Conservation (phyloP, 2,797 vertebrate species). For the Manis crassicaudata region DNA sequence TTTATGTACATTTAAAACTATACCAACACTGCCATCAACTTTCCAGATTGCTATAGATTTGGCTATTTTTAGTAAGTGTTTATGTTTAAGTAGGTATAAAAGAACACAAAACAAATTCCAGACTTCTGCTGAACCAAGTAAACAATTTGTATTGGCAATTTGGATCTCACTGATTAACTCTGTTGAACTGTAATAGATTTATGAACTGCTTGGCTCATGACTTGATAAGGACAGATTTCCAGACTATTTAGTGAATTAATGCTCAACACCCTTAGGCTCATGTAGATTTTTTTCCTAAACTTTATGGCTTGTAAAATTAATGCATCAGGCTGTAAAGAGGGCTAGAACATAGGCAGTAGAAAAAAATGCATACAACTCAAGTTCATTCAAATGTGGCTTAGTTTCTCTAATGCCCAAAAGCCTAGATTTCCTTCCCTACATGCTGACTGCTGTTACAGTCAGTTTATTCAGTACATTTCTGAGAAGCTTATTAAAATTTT, state of each 20-base stretch:
- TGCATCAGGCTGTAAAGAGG: conserved; percentile 10
- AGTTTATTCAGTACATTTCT: not conserved
- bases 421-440: not conserved
- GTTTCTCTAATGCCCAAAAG: not conserved
- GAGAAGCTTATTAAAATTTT: not conserved
- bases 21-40: not conserved
- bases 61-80: not conserved
- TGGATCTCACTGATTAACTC: not conserved
- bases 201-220: not conserved
- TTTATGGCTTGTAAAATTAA: not conserved
- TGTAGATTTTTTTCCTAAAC: not conserved
- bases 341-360: not conserved
- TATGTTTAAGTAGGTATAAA: not conserved
- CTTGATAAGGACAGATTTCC: not conserved
- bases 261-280: not conserved
- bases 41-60: not conserved
- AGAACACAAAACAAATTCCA: not conserved
- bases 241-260: conserved; percentile 16
- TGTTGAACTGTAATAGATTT: not conserved
- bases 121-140: not conserved
- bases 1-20: not conserved
- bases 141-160: not conserved
- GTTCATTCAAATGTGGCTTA: not conserved
- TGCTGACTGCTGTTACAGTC: not conserved
- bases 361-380: not conserved